Evolutionary conservation across 2,888 invertebrate species (phyloP).

Genomic region (Drosophila nigricruria): DNA sequence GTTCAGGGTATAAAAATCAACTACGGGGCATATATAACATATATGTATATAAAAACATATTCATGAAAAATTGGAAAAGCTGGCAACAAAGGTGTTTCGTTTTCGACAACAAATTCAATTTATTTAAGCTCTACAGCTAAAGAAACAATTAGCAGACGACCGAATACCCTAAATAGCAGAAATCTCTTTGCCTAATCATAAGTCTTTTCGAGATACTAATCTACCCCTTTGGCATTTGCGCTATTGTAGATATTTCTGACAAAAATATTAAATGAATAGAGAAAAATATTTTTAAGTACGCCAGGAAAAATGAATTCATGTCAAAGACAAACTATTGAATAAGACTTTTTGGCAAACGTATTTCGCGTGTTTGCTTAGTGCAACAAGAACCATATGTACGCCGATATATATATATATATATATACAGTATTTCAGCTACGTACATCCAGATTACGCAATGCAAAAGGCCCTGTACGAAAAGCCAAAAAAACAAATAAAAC

Average conservation of each 20-base stretch:
- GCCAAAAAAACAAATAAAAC: not conserved
- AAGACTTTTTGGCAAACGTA: conserved; percentile 76
- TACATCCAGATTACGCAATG: conserved; percentile 65
- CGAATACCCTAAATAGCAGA: conserved; percentile 24
- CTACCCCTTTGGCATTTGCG: not conserved
- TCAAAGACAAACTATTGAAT: conserved; percentile 80
- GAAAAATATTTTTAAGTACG: conserved; percentile 73
- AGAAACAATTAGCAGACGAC: conserved; percentile 23
- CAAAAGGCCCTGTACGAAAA: conserved; percentile 42
- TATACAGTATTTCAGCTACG: conserved; percentile 26
- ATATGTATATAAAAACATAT: not conserved
- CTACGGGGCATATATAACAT: conserved; percentile 8
- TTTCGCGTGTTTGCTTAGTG: conserved; percentile 49
- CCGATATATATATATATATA: conserved; percentile 8
- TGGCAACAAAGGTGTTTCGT: conserved; percentile 71
- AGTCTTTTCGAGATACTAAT: not conserved
- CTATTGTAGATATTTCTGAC: conserved; percentile 6
- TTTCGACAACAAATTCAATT: conserved; percentile 41
- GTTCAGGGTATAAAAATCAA: too few species aligned
- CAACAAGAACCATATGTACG: conserved; percentile 36
- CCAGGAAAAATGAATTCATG: conserved; percentile 80
- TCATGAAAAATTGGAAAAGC: conserved; percentile 27
- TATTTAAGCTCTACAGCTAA: conserved; percentile 43
- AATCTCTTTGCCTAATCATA: not conserved
- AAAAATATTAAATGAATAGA: conserved; percentile 59